Base-by-base conservation (phyloP, 2,797 vertebrate genomes). In the Propithecus perrieri region DNA sequence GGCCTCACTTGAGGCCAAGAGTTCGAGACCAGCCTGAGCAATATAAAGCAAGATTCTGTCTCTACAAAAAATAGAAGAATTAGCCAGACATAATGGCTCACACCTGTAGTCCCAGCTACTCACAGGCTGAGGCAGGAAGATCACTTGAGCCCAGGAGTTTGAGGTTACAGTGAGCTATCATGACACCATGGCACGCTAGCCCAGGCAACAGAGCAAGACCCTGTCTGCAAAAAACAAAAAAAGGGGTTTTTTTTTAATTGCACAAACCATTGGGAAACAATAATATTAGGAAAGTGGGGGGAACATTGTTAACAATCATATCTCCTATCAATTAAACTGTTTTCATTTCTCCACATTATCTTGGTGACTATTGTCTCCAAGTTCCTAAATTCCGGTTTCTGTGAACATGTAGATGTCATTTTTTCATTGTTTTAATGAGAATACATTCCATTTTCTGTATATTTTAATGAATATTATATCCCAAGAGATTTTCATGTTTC, bases 301-400 rank as follows among this genome's bases (percentile, higher is more conserved):
- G 50, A 79, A 63, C 0, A n/a, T 24, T 61, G 50, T 28, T 7
- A 8, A 55, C 59, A 84, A 38, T 59, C 57, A 65, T 91, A 30
- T 71, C 11, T 33, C 53, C 53, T 88, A 78, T 41, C 48, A 48
- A 61, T 53, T 83, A 74, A 74, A 61, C 20, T 11, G 22, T 61
- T 85, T 59, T 67, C 3, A 86, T 43, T 81, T 91, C 33, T 80
- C 22, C 15, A 41, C 57, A 69, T 85, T 80, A 69, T 26, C 28
- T 85, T 61, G 9, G 24, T 91, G 78, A 88, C 17, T 41, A n/a
- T 53, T 95, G 38, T 91, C 71, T 85, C 71, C n/a, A 61, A 89
- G 67, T 89, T 94, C 35, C 35, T 91, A 81, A 75, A 85, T 76
- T 91, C 53, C 35, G 91, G 20, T 75, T 35, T 95, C 87, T 88